These are phyloP conservation scores for Siphonodentalium dalli DNA, from an alignment of 2,888 invertebrate genomes.

Conservation along the genomic window DNA sequence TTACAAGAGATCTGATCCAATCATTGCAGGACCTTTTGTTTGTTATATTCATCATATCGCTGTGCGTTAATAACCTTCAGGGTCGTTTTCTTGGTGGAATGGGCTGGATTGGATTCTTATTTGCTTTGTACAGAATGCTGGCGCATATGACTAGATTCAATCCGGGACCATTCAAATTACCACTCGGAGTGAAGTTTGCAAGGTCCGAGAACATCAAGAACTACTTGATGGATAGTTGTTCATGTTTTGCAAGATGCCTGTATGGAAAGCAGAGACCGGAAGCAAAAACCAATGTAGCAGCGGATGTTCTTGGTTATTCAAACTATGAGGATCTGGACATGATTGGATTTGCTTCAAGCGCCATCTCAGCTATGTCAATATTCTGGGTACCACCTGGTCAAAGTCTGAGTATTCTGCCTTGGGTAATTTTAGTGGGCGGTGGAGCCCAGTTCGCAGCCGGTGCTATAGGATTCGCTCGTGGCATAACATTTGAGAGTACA, in stretches of 20 bases:
- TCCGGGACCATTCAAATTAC: conserved; percentile 29
- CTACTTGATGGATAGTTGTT: conserved; percentile 7
- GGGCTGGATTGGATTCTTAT: conserved; percentile 36
- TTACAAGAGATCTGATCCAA: conserved; percentile 34
- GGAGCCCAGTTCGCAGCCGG: conserved; percentile 36
- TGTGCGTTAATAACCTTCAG: conserved; percentile 26
- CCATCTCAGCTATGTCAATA: conserved; percentile 34
- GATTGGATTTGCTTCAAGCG: conserved; percentile 38
- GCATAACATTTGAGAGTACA: conserved; percentile 40
- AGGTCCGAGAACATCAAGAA: conserved; percentile 18
- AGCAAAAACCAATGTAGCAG: not conserved
- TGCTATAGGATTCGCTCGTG: conserved; percentile 38
- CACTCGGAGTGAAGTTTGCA: conserved; percentile 25
- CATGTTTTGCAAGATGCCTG: conserved; percentile 22
- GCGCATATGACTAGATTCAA: conserved; percentile 32
- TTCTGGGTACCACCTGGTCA: conserved; percentile 27
- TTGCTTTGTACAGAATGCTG: conserved; percentile 38
- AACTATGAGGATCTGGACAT: conserved; percentile 38
- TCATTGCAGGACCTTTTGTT: conserved; percentile 30
- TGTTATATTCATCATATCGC: conserved; percentile 29
- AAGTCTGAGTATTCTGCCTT: conserved; percentile 32
- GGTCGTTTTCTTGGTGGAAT: conserved; percentile 34
- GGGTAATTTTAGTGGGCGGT: conserved; percentile 39
- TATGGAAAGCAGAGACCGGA: conserved; percentile 17
- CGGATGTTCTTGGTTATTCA: conserved; percentile 36